Percentiles rank a stretch among this genome's conserved stretches.
Evolutionary conservation across 2,888 invertebrate species (phyloP).

Genomic region (Rhorus exstirpatorius): DNA sequence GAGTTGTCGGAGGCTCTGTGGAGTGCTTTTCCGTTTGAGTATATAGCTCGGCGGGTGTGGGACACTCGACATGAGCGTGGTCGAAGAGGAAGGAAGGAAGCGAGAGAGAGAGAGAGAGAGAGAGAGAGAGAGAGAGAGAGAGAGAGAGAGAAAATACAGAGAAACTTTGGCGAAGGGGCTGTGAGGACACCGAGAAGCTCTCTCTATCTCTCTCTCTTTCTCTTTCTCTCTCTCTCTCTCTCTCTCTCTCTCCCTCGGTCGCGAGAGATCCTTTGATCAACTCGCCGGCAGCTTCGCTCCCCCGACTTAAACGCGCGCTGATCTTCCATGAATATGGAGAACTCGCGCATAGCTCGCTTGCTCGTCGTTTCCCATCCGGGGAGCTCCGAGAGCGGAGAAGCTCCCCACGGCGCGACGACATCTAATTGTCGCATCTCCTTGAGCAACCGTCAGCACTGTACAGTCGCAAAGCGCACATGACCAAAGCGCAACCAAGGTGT

Average conservation of each 20-base stretch:
- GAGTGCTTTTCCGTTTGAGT: slow-evolving; percentile 63
- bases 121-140: slow-evolving; percentile 43
- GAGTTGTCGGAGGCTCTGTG: slow-evolving; percentile 54
- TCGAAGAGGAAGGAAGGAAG: slow-evolving; percentile 9
- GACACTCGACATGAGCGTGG: slow-evolving; percentile 31
- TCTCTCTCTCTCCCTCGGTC: too few species aligned
- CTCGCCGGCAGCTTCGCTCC: slow-evolving; percentile 77
- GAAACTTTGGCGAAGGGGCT: slow-evolving; percentile 66
- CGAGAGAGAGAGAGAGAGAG: slow-evolving; percentile 6
- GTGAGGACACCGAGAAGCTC: slow-evolving; percentile 63
- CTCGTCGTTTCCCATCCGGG: slow-evolving; percentile 47
- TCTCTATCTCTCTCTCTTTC: too few species aligned
- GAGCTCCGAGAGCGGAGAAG: slow-evolving; percentile 50
- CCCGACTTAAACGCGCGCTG: slow-evolving; percentile 83
- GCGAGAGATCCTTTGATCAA: slow-evolving; percentile 82
- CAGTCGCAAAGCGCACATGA: slow-evolving; percentile 29
- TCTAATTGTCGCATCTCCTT: slow-evolving; percentile 82
- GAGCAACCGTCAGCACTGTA: slow-evolving; percentile 68
- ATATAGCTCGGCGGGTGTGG: slow-evolving; percentile 45
- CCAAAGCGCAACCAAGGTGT: slow-evolving; percentile 48
- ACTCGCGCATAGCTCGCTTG: slow-evolving; percentile 51
- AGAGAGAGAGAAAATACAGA: slow-evolving; percentile 46
- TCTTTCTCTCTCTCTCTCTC: too few species aligned
- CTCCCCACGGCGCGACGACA: slow-evolving; percentile 73
- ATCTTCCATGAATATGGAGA: slow-evolving; percentile 83